Evolutionary conservation across 2,113 vertebrate species (phyloP), one percentile per base, ranked within the genome.

Genomic region (Stegastes partitus): DNA sequence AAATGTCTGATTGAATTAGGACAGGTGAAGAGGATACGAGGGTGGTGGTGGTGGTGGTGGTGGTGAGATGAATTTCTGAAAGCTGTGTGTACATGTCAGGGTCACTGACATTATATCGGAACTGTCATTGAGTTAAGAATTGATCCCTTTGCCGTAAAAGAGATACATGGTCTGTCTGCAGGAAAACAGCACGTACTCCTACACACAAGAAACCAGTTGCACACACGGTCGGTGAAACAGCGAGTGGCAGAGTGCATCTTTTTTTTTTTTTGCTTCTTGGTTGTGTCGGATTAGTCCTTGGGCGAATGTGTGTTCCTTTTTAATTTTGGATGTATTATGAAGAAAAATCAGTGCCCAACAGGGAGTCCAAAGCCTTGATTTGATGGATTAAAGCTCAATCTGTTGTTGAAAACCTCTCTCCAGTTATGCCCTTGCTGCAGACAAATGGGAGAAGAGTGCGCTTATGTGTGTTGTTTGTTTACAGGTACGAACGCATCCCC

Each of bases 351-450:
- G 63, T 23, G 34, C 19, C 26, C 62, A 70, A 49, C 34, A 25
- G 34, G 42, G 42, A 68, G 9, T 14, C 23, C 16, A 64, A 45
- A 34, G 31, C 76, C 68, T 62, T 1, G 11, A 44, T 62, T 71
- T 84, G 83, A 88, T 86, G 68, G 77, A 85, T 86, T 85, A 81
- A 70, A 82, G 22, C 25, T 62, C 57, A 68, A 23, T 76, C 10
- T 50, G 23, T 62, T 50, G 65, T 53, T 57, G 55, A 77, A 79
- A 63, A 26, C 66, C 39, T 37, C 54, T 47, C 68, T 53, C 50
- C 57, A 54, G 34, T 28, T n/a, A 31, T 53, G 58, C 8, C 11
- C 8, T 44, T 59, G 47, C 47, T 64, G 4, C 5, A 44, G 7
- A 25, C 15, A 45, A 44, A 58, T 12, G 42, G 3, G 2, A 6